Conservation (phyloP, 2,797 vertebrate genomes). For the Gallinago solitaria region DNA sequence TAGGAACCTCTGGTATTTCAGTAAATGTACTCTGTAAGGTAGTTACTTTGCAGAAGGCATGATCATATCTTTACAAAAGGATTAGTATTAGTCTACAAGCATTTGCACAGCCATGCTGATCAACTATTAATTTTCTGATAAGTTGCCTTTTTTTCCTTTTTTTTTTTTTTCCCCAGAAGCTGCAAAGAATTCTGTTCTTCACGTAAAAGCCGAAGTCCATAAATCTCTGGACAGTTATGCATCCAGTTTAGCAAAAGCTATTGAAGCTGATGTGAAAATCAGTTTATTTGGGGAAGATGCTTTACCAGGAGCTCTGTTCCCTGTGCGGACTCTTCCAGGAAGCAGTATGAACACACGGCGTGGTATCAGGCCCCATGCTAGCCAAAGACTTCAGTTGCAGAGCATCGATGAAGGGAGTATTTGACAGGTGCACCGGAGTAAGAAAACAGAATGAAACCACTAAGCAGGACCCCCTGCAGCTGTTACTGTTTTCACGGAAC, state of each 20-base stretch:
- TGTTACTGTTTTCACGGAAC: not conserved
- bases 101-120: not conserved
- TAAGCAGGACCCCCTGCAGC: not conserved
- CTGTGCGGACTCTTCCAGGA: constrained; percentile 66
- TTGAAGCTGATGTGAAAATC: constrained; percentile 93
- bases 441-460: constrained; percentile 27
- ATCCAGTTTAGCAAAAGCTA: constrained; percentile 89
- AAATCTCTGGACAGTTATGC: constrained; percentile 92
- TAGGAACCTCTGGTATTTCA: not conserved
- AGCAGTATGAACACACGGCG: constrained; percentile 56
- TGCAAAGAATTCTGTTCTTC: constrained; percentile 76
- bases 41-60: not conserved
- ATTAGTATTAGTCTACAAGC: not conserved
- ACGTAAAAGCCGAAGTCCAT: constrained; percentile 88
- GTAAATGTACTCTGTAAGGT: not conserved
- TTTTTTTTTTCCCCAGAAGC: constrained; percentile 55
- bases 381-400: constrained; percentile 90
- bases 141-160: not conserved
- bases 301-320: constrained; percentile 76
- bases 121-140: not conserved
- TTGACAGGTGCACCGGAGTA: constrained; percentile 45
- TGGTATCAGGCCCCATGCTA: constrained; percentile 80
- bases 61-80: not conserved
- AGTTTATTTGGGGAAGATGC: constrained; percentile 88
- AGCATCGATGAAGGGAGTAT: constrained; percentile 95